Evolutionary conservation across 2,113 vertebrate genomes (phyloP).

Genomic region (Emydura subglobosa): DNA sequence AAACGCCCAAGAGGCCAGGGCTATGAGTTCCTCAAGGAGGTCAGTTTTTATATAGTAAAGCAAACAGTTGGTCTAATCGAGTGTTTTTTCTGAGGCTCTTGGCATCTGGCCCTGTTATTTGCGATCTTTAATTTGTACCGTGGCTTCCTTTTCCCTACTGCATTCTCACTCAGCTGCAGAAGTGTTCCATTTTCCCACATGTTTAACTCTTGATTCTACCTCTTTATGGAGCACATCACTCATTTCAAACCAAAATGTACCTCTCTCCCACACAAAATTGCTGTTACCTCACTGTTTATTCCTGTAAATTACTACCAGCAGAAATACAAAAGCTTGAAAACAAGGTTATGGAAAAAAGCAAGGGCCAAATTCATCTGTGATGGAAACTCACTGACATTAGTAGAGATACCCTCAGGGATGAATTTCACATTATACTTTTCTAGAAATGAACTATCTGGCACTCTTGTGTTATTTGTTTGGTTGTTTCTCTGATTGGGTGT

Average conservation of each 20-base stretch:
- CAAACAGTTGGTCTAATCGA: slow-evolving; percentile 75
- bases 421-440: not conserved
- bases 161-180: slow-evolving; percentile 45
- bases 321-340: slow-evolving; percentile 8
- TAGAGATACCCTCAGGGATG: not conserved
- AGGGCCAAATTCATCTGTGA: not conserved
- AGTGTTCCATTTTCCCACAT: slow-evolving; percentile 68
- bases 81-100: slow-evolving; percentile 46
- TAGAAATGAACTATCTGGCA: not conserved
- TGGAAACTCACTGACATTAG: not conserved
- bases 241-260: slow-evolving; percentile 51
- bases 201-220: slow-evolving; percentile 52
- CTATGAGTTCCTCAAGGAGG: slow-evolving; percentile 43
- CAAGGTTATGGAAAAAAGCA: not conserved
- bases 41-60: slow-evolving; percentile 77
- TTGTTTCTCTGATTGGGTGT: not conserved
- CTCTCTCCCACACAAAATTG: slow-evolving; percentile 34
- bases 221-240: slow-evolving; percentile 6
- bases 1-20: slow-evolving; percentile 52
- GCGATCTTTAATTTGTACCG: slow-evolving; percentile 70
- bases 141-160: slow-evolving; percentile 69
- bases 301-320: slow-evolving; percentile 39
- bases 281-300: slow-evolving; percentile 48
- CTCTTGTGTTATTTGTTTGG: not conserved
- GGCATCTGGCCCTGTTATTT: slow-evolving; percentile 64